These are phyloP conservation scores for Zygogramma bicolorata DNA, from an alignment of 2,888 invertebrate genomes.

Conservation along the genomic window DNA sequence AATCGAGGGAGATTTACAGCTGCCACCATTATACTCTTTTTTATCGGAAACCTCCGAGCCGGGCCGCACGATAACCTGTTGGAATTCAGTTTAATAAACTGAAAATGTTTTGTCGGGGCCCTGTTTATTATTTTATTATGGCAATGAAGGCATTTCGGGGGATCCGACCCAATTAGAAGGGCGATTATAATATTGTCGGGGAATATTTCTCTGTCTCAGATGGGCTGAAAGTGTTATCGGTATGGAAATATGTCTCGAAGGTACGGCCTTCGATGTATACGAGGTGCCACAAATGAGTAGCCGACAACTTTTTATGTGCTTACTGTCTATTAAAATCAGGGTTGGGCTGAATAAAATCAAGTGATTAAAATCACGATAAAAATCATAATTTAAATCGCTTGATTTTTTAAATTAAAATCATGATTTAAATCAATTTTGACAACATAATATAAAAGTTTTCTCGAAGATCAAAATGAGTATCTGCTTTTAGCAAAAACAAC, in stretches of 20 bases:
- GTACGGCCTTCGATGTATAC: neutral
- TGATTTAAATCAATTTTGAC: no score
- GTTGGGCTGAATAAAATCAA: no score
- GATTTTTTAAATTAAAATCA: no score
- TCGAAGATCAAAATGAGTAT: no score
- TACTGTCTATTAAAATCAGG: no score
- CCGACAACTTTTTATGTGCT: no score
- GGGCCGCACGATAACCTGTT: constrained; percentile 21
- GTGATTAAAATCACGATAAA: no score
- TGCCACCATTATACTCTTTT: constrained; percentile 59
- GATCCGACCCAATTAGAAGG: constrained; percentile 16
- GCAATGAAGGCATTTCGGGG: constrained; percentile 16
- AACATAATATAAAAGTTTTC: no score
- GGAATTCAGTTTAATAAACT: constrained; percentile 26
- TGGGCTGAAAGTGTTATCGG: neutral
- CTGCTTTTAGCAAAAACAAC: no score
- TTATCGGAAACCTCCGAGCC: constrained; percentile 35
- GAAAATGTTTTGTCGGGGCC: constrained; percentile 8
- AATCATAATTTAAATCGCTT: no score
- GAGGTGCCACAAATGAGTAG: neutral
- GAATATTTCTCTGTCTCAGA: neutral
- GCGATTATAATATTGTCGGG: constrained; percentile 1
- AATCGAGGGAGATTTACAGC: constrained; percentile 60
- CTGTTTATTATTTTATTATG: constrained; percentile 19
- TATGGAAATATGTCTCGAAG: neutral